A percentile compares a stretch with the other conserved stretches of the same genome.
Evolutionary conservation across 2,888 invertebrate genomes (phyloP).

Genomic region (Andrena hattorfiana): DNA sequence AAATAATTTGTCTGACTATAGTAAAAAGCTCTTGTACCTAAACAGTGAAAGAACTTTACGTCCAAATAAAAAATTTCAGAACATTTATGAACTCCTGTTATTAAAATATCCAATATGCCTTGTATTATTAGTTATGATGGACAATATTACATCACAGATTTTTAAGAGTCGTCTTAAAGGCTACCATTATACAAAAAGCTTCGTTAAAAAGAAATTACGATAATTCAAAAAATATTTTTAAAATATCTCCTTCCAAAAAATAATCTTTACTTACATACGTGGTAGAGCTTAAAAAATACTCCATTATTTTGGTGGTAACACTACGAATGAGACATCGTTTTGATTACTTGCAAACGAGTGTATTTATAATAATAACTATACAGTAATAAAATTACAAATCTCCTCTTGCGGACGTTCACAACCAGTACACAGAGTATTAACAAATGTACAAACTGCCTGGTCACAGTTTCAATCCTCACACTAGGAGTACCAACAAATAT

Average conservation of each 20-base stretch:
- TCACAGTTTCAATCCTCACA: not conserved
- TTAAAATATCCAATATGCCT: too few relatives aligned
- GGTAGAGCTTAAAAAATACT: too few relatives aligned
- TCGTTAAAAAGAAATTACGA: too few relatives aligned
- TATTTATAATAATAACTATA: constrained; percentile 53
- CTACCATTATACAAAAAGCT: too few relatives aligned
- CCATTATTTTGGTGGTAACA: not conserved
- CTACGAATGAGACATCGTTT: not conserved
- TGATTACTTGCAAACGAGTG: constrained; percentile 33
- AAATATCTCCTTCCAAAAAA: too few relatives aligned
- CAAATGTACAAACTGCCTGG: constrained; percentile 50
- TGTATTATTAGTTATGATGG: constrained; percentile 7
- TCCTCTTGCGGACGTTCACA: constrained; percentile 27
- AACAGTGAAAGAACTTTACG: too few relatives aligned
- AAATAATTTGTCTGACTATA: too few relatives aligned
- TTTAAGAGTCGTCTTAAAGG: not conserved
- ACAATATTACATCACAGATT: not conserved
- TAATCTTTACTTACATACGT: too few relatives aligned
- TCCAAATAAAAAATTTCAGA: too few relatives aligned
- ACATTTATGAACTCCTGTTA: too few relatives aligned
- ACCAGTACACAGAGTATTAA: constrained; percentile 34
- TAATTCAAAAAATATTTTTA: too few relatives aligned
- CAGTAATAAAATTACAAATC: constrained; percentile 52
- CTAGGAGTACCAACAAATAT: constrained; percentile 21
- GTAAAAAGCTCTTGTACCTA: too few relatives aligned